Evolutionary conservation across 1,140 invertebrate species (phyloP), one percentile per base, ranked within the genome.

Genomic region (Drosophila aff.): DNA sequence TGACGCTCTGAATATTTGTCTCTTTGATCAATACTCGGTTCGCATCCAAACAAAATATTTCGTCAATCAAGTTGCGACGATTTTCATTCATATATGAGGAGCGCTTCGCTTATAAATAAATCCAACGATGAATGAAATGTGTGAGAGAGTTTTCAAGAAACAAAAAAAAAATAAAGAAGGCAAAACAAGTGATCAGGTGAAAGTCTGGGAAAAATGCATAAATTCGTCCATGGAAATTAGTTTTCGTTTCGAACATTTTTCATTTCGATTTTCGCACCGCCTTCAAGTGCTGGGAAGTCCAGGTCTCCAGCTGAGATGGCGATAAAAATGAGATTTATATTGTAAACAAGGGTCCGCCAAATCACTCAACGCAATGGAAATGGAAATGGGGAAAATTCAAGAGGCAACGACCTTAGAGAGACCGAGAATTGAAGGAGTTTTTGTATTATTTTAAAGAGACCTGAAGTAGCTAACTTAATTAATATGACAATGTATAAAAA

Each of bases 21-120:
- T 50, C 65, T 81, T 89, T 86, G 84, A 86, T 87, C 82, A 86
- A 86, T 87, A 57, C 53, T 57, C 53, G 53, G 53, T 10, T 57
- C 53, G 53, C 40, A 86, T 86, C 82, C 82, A 85, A 81, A 85
- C 11, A 15, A 71, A 72, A 57, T 49, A 53, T 38, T 68, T 86
- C 68, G 75, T 87, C 83, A 87, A 89, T 87, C 78, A 74, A 28
- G 23, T 47, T 61, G 59, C 26, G 64, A 46, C 53, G 53, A 73
- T 43, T 61, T 73, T 73, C 71, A 74, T 74, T 74, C 71, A 74
- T 31, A 31, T 31, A 61, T 53, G 58, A 55, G 41, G 46, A 36
- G 61, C 43, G 33, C 16, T 68, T 71, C 50, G 52, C 68, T 46
- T 71, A 71, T 68, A 73, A 73, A 73, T 73, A 52, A 73, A 38